Conservation (phyloP, 2,888 invertebrate genomes). For the Alitta virens region DNA sequence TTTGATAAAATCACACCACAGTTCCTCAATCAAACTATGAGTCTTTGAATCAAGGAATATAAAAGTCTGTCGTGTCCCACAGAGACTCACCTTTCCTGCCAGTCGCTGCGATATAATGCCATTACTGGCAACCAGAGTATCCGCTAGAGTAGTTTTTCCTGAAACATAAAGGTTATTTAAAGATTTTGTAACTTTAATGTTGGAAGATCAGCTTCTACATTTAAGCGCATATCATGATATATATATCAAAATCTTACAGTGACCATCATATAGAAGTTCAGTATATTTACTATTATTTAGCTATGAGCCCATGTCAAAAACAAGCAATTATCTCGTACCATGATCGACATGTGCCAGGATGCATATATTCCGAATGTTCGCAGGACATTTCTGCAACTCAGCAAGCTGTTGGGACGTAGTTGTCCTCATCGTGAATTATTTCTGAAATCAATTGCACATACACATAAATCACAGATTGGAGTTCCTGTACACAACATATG, state of each 20-base stretch:
- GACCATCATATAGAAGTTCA: not conserved
- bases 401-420: conserved; percentile 55
- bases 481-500: too few species aligned
- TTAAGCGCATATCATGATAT: not conserved
- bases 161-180: conserved; percentile 15
- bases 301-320: too few species aligned
- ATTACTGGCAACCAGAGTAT: conserved; percentile 89
- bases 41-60: too few species aligned
- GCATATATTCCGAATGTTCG: conserved; percentile 82
- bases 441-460: too few species aligned
- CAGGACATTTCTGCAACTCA: conserved; percentile 69
- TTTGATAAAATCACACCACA: too few species aligned
- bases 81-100: conserved; percentile 73
- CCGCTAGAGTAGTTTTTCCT: conserved; percentile 92
- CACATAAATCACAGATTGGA: not conserved
- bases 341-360: conserved; percentile 98
- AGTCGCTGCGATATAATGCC: conserved; percentile 87
- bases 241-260: not conserved
- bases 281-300: too few species aligned
- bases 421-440: conserved; percentile 44
- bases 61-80: too few species aligned
- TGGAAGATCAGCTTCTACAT: not conserved
- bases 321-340: conserved; percentile 59
- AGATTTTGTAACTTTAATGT: not conserved
- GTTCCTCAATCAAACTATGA: too few species aligned